phyloP scores from a whole-genome alignment of 1,140 invertebrate species.

The Vanessa atalanta region DNA sequence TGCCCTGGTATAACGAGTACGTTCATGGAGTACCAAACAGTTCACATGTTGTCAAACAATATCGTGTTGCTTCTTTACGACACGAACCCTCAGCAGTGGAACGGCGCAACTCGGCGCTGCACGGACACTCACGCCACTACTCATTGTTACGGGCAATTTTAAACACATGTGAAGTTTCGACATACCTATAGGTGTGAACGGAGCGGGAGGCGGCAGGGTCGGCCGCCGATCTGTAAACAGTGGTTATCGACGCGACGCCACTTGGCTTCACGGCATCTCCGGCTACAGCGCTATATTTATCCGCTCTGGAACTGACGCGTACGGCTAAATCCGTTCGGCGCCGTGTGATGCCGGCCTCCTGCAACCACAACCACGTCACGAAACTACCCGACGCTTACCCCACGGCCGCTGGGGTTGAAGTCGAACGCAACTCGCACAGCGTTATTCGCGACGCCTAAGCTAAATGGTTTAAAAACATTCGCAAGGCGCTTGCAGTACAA shows the following conservation, averaged over 20 bases:
- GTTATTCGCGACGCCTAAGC: constrained; percentile 59
- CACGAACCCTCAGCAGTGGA: background rate
- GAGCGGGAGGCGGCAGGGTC: constrained; percentile 74
- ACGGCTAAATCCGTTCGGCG: constrained; percentile 77
- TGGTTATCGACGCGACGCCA: constrained; percentile 75
- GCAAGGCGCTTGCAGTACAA: constrained; percentile 51
- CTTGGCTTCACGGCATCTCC: constrained; percentile 70
- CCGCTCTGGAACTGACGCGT: constrained; percentile 72
- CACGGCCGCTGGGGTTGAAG: constrained; percentile 52
- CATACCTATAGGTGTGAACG: constrained; percentile 74
- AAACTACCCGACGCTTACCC: constrained; percentile 56
- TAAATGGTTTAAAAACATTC: constrained; percentile 45
- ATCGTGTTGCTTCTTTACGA: background rate
- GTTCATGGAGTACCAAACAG: too few species aligned
- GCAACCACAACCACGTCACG: constrained; percentile 78
- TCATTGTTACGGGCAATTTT: constrained; percentile 60
- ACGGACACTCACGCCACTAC: background rate
- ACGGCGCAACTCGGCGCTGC: background rate
- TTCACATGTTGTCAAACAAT: too few species aligned
- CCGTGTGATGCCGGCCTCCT: constrained; percentile 73
- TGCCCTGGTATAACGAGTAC: too few species aligned
- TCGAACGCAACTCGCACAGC: constrained; percentile 63
- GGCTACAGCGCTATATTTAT: constrained; percentile 77
- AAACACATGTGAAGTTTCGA: constrained; percentile 64
- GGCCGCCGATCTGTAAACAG: constrained; percentile 78